A percentile compares a stretch with the other conserved stretches of the same genome.
phyloP scores from a whole-genome alignment of 2,797 vertebrate genomes.

The Microctenopoma stevenorrisi region DNA sequence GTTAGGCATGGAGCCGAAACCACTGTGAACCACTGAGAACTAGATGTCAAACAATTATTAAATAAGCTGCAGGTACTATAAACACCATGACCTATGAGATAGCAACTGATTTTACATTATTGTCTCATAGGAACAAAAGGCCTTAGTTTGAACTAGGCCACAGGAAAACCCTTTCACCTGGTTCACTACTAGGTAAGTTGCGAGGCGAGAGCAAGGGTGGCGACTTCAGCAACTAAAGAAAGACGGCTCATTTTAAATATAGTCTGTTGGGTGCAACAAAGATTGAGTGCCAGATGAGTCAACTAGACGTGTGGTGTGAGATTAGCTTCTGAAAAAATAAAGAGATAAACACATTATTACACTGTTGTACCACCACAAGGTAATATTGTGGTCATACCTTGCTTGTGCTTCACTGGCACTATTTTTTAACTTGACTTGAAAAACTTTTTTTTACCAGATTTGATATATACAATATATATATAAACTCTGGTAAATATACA shows the following conservation, averaged over 20 bases:
- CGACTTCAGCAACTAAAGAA: constrained; percentile 56
- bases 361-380: constrained; percentile 13
- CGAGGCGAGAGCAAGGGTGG: constrained; percentile 40
- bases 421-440: constrained; percentile 3
- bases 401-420: background rate
- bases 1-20: constrained; percentile 43
- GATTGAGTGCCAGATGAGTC: constrained; percentile 26
- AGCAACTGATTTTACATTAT: constrained; percentile 18
- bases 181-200: constrained; percentile 48
- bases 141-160: constrained; percentile 30
- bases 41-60: constrained; percentile 40
- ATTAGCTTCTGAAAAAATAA: constrained; percentile 8
- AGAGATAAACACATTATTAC: constrained; percentile 2
- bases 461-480: no score
- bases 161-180: constrained; percentile 58
- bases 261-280: constrained; percentile 13
- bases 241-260: constrained; percentile 38
- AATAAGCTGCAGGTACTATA: constrained; percentile 21
- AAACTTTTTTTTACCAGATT: background rate
- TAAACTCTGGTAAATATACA: no score
- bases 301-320: constrained; percentile 15
- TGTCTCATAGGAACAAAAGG: constrained; percentile 46
- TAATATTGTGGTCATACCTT: background rate
- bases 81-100: constrained; percentile 1
- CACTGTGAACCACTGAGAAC: constrained; percentile 21